Percentiles rank a stretch among this genome's conserved stretches.
Evolutionary conservation across 2,797 vertebrate species (phyloP).

Genomic region (Odontamblyopus lacepedii): DNA sequence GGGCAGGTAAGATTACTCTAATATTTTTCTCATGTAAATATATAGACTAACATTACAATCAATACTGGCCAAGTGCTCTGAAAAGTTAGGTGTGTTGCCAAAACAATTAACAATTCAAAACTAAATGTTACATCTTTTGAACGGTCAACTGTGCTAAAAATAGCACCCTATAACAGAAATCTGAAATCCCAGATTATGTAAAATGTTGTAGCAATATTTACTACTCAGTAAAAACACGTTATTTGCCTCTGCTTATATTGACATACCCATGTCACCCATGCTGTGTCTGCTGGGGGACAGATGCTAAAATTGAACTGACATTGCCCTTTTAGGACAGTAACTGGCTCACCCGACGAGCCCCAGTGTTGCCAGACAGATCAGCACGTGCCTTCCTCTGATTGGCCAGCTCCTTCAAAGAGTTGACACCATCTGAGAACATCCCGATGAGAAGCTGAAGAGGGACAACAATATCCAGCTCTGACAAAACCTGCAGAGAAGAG

Average conservation of each 20-base stretch:
- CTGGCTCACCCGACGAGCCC: slow-evolving; percentile 87
- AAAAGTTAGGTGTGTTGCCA: not conserved
- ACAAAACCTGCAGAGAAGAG: slow-evolving; percentile 84
- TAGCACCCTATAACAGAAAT: too few species aligned
- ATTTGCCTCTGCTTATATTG: too few species aligned
- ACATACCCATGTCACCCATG: too few species aligned
- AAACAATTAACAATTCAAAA: too few species aligned
- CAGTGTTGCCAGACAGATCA: slow-evolving; percentile 85
- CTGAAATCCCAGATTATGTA: too few species aligned
- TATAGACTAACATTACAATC: not conserved
- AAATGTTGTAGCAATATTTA: too few species aligned
- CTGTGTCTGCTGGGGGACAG: too few species aligned
- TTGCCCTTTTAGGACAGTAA: not conserved
- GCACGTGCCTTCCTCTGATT: slow-evolving; percentile 92
- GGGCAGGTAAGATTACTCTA: not conserved
- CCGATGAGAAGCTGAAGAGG: slow-evolving; percentile 95
- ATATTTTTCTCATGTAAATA: not conserved
- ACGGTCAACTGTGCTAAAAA: too few species aligned
- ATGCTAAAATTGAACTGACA: not conserved
- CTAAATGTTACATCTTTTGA: too few species aligned
- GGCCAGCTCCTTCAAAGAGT: slow-evolving; percentile 96
- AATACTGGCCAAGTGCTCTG: not conserved
- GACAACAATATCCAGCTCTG: slow-evolving; percentile 96
- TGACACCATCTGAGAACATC: slow-evolving; percentile 99
- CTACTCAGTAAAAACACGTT: too few species aligned